phyloP scores from a whole-genome alignment of 1,140 invertebrate species.

The Drosophila malerkotliana region DNA sequence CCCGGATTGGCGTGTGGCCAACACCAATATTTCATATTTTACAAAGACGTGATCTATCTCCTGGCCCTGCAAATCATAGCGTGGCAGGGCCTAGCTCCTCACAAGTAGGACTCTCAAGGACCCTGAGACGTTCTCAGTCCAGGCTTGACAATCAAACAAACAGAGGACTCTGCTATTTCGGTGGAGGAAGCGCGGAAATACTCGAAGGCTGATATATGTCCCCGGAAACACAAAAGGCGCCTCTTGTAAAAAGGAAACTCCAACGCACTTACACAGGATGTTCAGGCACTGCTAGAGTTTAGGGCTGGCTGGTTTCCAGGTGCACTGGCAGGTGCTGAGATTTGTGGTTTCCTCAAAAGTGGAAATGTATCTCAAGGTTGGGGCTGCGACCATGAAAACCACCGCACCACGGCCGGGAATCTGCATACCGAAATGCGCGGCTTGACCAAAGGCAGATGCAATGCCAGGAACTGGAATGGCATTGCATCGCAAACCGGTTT shows the following conservation, averaged over 20 bases:
- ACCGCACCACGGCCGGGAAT: background rate
- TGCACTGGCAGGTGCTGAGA: slow-evolving; percentile 16
- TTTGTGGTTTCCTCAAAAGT: slow-evolving; percentile 1
- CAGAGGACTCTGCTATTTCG: background rate
- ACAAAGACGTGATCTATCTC: slow-evolving; percentile 13
- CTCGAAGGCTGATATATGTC: slow-evolving; percentile 30
- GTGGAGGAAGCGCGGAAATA: slow-evolving; percentile 20
- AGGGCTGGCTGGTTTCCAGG: background rate
- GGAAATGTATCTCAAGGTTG: slow-evolving; percentile 18
- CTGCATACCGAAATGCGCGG: background rate
- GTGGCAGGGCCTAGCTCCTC: background rate
- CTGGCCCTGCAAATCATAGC: background rate
- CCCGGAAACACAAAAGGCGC: slow-evolving; percentile 32
- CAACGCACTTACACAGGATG: slow-evolving; percentile 23
- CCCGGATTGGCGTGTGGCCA: slow-evolving; percentile 30
- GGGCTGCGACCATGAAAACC: background rate
- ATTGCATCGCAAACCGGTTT: slow-evolving; percentile 27
- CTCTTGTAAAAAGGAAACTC: slow-evolving; percentile 9
- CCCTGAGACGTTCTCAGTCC: background rate
- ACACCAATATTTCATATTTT: slow-evolving; percentile 16
- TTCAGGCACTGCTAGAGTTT: background rate
- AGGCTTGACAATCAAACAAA: background rate
- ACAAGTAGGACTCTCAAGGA: slow-evolving; percentile 3
- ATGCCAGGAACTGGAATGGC: slow-evolving; percentile 22
- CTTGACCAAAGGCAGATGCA: slow-evolving; percentile 15